Evolutionary conservation across 2,888 invertebrate genomes (phyloP), one percentile per base, ranked within the genome.

Genomic region (Sarcophaga subvicina): DNA sequence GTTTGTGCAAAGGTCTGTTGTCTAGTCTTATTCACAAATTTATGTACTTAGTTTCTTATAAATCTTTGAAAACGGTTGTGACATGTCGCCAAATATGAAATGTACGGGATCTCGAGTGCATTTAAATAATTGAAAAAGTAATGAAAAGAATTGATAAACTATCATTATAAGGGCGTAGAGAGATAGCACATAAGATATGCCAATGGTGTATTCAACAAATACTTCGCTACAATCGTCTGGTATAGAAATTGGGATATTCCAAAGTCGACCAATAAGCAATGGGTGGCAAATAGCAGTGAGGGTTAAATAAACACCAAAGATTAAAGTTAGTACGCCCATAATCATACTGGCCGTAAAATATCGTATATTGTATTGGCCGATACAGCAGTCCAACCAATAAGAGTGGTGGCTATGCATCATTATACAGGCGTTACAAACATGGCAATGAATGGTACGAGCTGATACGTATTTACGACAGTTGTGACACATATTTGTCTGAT

Each of bases 141-240:
- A 72, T 22, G 79, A 76, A 27, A 70, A 49, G 12, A 87, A 45
- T 62, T 82, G 87, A 82, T 87, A 80, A 14, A 63, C 10, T 12
- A 84, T 63, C 71, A 82, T 79, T 8, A 84, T 45, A 49, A 80
- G 62, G 3, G 87, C 84, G 72, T 87, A 87, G 3, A 82, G 62
- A 25, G 87, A 84, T 59, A 87, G 66, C 1, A 84, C 81, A 64
- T 84, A 87, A 22, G 76, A 84, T 59, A 82, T 45, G 5, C 84
- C 87, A 11, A 87, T 59, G 12, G 81, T 82, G 27, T 96, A 95
- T 90, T 97, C 96, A 92, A 95, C 95, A 92, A 97, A 98, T 0
- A 97, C 97, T 93, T 97, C 97, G 88, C 96, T 95, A 93, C 98
- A 98, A 92, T 98, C 96, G 91, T 97, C 96, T 2, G 98, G 98